A percentile compares a stretch with the other conserved stretches of the same genome.
phyloP scores from a whole-genome alignment of 2,888 invertebrate genomes.

The Drosophila buzzatii region DNA sequence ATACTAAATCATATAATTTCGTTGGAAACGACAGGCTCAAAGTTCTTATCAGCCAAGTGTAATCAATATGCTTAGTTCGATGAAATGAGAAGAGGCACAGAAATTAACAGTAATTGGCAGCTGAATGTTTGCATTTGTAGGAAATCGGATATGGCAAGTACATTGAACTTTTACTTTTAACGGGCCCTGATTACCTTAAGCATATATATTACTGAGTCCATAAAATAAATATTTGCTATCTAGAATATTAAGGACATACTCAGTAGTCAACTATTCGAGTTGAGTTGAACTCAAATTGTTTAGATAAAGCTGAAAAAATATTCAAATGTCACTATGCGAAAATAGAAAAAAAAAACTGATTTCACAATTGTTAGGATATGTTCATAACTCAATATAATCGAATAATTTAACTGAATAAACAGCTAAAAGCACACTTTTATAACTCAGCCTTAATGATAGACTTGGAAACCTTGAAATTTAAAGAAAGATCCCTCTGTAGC shows the following conservation, averaged over 20 bases:
- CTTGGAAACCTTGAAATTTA: not conserved
- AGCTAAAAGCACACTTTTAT: too few species aligned
- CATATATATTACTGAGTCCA: not conserved
- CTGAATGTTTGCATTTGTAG: conserved; percentile 5
- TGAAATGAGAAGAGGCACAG: not conserved
- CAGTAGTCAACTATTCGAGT: too few species aligned
- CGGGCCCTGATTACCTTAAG: not conserved
- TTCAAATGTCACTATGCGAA: too few species aligned
- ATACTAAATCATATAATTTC: conserved; percentile 12
- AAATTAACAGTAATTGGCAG: conserved; percentile 25
- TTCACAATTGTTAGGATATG: too few species aligned
- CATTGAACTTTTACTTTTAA: conserved; percentile 1
- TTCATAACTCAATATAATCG: too few species aligned
- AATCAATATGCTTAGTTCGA: conserved; percentile 23
- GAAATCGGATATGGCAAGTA: not conserved
- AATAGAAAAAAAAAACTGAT: too few species aligned
- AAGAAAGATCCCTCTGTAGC: too few species aligned
- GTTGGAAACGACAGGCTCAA: conserved; percentile 29
- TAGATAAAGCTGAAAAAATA: too few species aligned
- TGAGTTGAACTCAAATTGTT: not conserved
- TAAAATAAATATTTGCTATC: not conserved
- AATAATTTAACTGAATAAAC: too few species aligned
- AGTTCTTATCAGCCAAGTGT: conserved; percentile 37
- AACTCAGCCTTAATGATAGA: too few species aligned
- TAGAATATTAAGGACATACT: not conserved